A percentile compares a stretch with the other conserved stretches of the same genome.
phyloP scores from a whole-genome alignment of 92 coral and sea anemone species.

The Umimayanthus kanabou region DNA sequence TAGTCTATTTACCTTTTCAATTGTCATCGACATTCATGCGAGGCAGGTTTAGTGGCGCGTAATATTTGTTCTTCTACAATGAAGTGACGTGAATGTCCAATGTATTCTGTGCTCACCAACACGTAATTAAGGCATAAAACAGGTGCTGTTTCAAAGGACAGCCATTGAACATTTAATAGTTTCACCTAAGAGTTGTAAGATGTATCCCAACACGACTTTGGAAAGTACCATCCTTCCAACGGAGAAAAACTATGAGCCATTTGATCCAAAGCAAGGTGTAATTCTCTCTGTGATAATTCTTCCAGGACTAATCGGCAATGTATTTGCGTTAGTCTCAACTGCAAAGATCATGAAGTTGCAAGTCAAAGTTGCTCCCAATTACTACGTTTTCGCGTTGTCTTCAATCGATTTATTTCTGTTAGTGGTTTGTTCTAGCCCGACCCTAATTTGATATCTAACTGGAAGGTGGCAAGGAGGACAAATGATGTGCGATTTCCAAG shows the following conservation, averaged over 20 bases:
- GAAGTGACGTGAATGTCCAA: not conserved
- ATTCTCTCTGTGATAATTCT: conserved; percentile 11
- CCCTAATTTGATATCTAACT: conserved; percentile 20
- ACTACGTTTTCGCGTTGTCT: conserved; percentile 32
- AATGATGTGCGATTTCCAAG: conserved; percentile 30
- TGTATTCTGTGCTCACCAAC: not conserved
- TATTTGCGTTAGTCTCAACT: conserved; percentile 32
- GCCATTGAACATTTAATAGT: no score
- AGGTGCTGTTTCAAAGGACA: conserved; percentile 12
- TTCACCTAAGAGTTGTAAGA: not conserved
- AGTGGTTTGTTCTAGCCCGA: conserved; percentile 29
- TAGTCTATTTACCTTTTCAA: not conserved
- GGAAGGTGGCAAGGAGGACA: conserved; percentile 38
- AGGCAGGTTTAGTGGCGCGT: not conserved
- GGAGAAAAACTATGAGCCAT: not conserved
- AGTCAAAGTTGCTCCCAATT: conserved; percentile 42
- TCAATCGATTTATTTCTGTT: conserved; percentile 26
- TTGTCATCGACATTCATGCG: not conserved
- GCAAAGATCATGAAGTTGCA: conserved; percentile 30
- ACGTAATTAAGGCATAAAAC: not conserved
- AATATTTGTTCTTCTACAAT: not conserved
- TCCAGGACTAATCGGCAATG: conserved; percentile 41
- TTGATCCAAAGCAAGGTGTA: conserved; percentile 33
- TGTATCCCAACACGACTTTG: not conserved
- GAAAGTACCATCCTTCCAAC: not conserved